A percentile compares a stretch with the other conserved stretches of the same genome.
These are phyloP conservation scores for Meiosimyza decipiens DNA, from an alignment of 2,888 invertebrate genomes.

Conservation along the genomic window DNA sequence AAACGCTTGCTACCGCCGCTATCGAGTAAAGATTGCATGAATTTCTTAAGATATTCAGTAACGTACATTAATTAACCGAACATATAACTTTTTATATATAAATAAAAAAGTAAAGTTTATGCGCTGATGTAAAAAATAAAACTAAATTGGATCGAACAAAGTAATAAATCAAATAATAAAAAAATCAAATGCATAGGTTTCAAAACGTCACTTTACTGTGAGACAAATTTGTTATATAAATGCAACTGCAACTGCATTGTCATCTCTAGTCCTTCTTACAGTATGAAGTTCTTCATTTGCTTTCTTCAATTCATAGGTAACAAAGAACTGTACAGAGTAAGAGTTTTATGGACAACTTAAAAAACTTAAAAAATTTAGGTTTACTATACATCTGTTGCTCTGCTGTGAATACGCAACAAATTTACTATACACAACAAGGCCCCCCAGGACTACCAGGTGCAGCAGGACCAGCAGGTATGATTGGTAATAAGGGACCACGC, in stretches of 20 bases:
- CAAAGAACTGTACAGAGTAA: slow-evolving; percentile 13
- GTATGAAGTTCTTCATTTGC: slow-evolving; percentile 1
- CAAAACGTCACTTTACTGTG: background rate
- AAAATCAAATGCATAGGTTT: too few relatives aligned
- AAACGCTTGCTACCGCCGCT: too few relatives aligned
- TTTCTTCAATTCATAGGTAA: background rate
- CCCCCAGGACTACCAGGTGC: slow-evolving; percentile 50
- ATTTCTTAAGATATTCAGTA: too few relatives aligned
- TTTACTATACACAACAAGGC: slow-evolving; percentile 48
- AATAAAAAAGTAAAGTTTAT: too few relatives aligned
- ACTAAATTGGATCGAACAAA: too few relatives aligned
- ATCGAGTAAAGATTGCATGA: too few relatives aligned
- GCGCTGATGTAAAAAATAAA: too few relatives aligned
- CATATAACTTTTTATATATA: too few relatives aligned
- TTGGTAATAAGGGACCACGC: slow-evolving; percentile 46
- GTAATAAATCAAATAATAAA: too few relatives aligned
- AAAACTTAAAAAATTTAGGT: slow-evolving; percentile 13
- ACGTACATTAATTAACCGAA: too few relatives aligned
- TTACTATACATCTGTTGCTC: slow-evolving; percentile 14
- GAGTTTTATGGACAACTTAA: background rate
- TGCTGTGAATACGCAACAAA: slow-evolving; percentile 32
- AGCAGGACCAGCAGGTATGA: slow-evolving; percentile 44
- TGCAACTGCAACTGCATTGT: background rate
- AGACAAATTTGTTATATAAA: slow-evolving; percentile 3
- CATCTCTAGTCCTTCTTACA: background rate